phyloP scores from a whole-genome alignment of 2,888 invertebrate genomes.

The Chloromyia formosa region DNA sequence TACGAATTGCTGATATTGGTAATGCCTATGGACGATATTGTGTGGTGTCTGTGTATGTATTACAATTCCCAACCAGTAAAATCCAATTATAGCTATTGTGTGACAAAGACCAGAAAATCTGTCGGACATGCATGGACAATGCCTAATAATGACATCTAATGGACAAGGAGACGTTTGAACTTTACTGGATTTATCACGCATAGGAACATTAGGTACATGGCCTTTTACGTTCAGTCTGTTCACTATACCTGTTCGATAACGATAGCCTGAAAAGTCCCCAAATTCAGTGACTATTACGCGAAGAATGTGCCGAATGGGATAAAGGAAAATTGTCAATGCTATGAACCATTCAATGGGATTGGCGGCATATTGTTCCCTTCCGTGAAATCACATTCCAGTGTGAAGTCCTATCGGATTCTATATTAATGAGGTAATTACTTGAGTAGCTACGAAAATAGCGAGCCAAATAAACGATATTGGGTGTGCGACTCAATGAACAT shows the following conservation, averaged over 20 bases:
- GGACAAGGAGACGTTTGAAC: not conserved
- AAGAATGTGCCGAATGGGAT: not conserved
- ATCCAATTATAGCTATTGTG: not conserved
- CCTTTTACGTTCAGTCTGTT: too few relatives aligned
- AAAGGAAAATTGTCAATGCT: not conserved
- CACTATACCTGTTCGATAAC: not conserved
- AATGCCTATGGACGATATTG: too few relatives aligned
- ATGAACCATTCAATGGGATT: not conserved
- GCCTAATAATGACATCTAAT: not conserved
- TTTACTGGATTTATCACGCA: too few relatives aligned
- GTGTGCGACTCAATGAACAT: too few relatives aligned
- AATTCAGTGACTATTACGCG: not conserved
- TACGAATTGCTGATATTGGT: too few relatives aligned
- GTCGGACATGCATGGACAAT: not conserved
- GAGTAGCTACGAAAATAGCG: too few relatives aligned
- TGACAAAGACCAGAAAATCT: conserved; percentile 1
- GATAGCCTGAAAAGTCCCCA: not conserved
- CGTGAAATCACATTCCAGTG: not conserved
- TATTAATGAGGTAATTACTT: not conserved
- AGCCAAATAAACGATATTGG: too few relatives aligned
- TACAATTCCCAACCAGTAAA: not conserved
- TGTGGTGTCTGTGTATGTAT: too few relatives aligned
- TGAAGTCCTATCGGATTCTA: not conserved
- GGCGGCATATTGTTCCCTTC: not conserved
- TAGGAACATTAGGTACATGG: too few relatives aligned